Conservation (phyloP, 2,113 vertebrate genomes). For the Rhagologus leucostigma region DNA sequence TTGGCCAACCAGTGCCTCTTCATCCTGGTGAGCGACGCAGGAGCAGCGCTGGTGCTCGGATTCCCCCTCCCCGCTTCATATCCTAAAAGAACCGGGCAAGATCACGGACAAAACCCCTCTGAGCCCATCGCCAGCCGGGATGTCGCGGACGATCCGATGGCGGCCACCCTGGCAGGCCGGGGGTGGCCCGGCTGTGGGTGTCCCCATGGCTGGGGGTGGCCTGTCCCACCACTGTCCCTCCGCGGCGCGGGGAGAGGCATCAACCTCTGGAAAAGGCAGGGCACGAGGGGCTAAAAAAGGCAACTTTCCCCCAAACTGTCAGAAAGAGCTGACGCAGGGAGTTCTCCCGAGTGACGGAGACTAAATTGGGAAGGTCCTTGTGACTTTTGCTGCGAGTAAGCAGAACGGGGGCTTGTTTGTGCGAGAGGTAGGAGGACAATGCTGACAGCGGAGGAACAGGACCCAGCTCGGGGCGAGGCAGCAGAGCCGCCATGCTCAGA, state of each 20-base stretch:
- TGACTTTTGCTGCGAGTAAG: slow-evolving; percentile 71
- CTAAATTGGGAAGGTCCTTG: slow-evolving; percentile 75
- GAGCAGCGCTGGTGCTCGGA: fast-evolving
- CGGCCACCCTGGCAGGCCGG: fast-evolving
- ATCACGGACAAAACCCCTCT: fast-evolving
- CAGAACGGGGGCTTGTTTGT: slow-evolving; percentile 59
- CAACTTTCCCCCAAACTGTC: slow-evolving; percentile 58
- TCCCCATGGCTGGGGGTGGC: fast-evolving
- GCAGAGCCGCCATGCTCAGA: background rate
- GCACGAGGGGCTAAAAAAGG: slow-evolving; percentile 31
- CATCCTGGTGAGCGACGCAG: slow-evolving; percentile 84
- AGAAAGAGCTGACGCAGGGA: slow-evolving; percentile 62
- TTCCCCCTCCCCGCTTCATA: fast-evolving
- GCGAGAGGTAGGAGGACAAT: slow-evolving; percentile 61
- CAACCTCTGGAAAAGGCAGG: background rate
- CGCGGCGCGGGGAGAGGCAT: fast-evolving
- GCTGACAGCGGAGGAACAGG: slow-evolving; percentile 68
- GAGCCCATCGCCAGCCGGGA: background rate
- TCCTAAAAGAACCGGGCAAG: fast-evolving
- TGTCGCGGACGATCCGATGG: fast-evolving
- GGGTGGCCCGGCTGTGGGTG: background rate
- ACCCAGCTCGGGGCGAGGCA: background rate
- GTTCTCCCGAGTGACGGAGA: slow-evolving; percentile 52
- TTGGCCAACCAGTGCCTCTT: slow-evolving; percentile 92
- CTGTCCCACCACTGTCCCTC: fast-evolving